Percentiles rank a stretch among this genome's conserved stretches.
phyloP scores from a whole-genome alignment of 37 sponge, comb jelly and placozoan genomes.

The Cliona cf. orientalis region DNA sequence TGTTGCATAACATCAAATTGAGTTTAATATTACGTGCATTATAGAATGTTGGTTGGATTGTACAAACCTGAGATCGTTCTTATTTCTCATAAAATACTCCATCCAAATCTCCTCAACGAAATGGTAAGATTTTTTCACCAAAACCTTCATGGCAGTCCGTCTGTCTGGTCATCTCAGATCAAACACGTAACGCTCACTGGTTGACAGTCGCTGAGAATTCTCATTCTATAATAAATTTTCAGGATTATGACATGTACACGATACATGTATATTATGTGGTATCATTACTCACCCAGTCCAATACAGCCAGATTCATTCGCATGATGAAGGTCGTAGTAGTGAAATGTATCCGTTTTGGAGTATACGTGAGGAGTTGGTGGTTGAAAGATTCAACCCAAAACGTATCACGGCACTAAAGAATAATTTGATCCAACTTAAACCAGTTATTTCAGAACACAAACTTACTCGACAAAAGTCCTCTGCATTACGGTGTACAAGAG shows the following conservation, averaged over 20 bases:
- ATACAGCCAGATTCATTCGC: conserved; percentile 36
- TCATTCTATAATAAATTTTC: neutral
- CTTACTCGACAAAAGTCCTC: conserved; percentile 21
- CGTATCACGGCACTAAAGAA: conserved; percentile 22
- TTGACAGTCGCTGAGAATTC: neutral
- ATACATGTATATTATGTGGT: too few relatives aligned
- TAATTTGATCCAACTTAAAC: neutral
- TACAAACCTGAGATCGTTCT: too few relatives aligned
- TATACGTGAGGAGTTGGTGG: conserved; percentile 39
- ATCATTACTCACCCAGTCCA: conserved; percentile 27
- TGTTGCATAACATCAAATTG: too few relatives aligned
- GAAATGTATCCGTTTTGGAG: conserved; percentile 29
- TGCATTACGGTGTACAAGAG: conserved; percentile 1
- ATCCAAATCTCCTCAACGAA: conserved; percentile 9
- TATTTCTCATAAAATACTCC: neutral
- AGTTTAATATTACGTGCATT: too few relatives aligned
- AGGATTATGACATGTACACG: too few relatives aligned
- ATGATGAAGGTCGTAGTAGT: neutral
- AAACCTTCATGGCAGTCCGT: neutral
- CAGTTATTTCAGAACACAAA: neutral
- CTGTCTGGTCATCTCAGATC: conserved; percentile 12
- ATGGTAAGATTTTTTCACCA: neutral
- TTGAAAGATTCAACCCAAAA: conserved; percentile 37
- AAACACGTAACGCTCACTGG: neutral
- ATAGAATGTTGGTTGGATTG: too few relatives aligned